Evolutionary conservation across 2,888 invertebrate species (phyloP), one percentile per base, ranked within the genome.

Genomic region (Drosophila pseudotakahashii): DNA sequence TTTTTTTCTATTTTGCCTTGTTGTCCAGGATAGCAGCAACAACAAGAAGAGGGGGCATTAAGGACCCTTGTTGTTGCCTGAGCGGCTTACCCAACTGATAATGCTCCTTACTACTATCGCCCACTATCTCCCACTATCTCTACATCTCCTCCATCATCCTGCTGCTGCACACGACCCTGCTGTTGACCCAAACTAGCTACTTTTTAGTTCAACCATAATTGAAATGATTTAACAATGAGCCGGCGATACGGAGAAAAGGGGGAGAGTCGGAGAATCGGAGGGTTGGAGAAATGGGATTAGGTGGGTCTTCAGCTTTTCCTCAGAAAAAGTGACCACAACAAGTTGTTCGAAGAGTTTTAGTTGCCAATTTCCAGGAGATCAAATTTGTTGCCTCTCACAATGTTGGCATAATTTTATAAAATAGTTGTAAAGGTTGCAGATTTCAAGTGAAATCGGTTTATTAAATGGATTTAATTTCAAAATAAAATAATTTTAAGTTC

Each of bases 211-310:
- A 42, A 37, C 50, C 69, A 79, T 76, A 79, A 79, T 79, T 68
- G 78, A 78, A 75, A 81, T 78, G 78, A 78, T 76, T 84, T 78
- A 62, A 71, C 61, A 84, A 81, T 81, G 81, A 70, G 55, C 26
- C 45, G 10, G 19, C 47, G 19, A 13, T 14, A 2, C 52, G n/a
- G 34, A 7, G 19, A 7, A 10, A 13, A 1, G 42, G 19, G 11
- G 44, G 3, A 16, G 13, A 11, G 7, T 16, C 6, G 19, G 19
- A 19, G 19, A 2, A 2, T 19, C 2, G 7, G 13, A 1, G 6
- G 19, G 14, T 6, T 5, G 4, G 26, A n/a, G 47, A 16, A 13
- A 11, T 26, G n/a, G 36, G 36, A 67, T 67, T 64, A 52, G 53
- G 41, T 37, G 44, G 59, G 41, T 16, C 10, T 16, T 41, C 10